Conservation (phyloP, 1,140 invertebrate genomes). For the Chironomus tepperi region DNA sequence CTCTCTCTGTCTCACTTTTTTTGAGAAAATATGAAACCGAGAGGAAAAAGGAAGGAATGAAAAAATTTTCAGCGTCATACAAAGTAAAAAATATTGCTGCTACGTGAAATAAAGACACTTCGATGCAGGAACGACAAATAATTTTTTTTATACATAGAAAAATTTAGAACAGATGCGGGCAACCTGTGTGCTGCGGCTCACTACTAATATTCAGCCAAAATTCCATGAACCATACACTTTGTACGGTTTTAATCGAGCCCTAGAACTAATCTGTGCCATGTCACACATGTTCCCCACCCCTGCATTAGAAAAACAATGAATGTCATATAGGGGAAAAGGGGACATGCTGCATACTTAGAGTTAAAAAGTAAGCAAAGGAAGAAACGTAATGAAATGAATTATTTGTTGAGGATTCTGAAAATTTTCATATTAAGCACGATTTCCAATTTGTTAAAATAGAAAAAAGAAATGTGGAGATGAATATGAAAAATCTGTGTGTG, state of each 20-base stretch:
- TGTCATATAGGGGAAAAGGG: background rate
- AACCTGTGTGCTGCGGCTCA: too few relatives aligned
- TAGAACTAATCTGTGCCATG: too few relatives aligned
- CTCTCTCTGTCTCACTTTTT: background rate
- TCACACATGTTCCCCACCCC: too few relatives aligned
- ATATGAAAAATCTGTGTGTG: too few relatives aligned
- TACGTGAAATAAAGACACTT: constrained; percentile 13
- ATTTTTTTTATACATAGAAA: background rate
- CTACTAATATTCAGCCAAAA: too few relatives aligned
- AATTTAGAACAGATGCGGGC: too few relatives aligned
- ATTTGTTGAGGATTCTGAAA: background rate
- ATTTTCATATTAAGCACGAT: constrained; percentile 3
- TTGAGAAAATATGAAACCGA: too few relatives aligned
- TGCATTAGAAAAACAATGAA: background rate
- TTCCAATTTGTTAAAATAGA: background rate
- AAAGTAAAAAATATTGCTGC: constrained; percentile 9
- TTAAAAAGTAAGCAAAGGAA: too few relatives aligned
- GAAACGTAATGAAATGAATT: background rate
- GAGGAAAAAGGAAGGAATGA: too few relatives aligned
- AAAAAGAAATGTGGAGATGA: background rate
- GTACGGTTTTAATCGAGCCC: too few relatives aligned
- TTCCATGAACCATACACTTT: too few relatives aligned
- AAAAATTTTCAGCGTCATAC: background rate
- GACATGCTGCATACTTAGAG: background rate
- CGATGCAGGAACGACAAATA: constrained; percentile 5